Evolutionary conservation across 2,797 vertebrate genomes (phyloP).

Genomic region (Apogon hyalosoma): DNA sequence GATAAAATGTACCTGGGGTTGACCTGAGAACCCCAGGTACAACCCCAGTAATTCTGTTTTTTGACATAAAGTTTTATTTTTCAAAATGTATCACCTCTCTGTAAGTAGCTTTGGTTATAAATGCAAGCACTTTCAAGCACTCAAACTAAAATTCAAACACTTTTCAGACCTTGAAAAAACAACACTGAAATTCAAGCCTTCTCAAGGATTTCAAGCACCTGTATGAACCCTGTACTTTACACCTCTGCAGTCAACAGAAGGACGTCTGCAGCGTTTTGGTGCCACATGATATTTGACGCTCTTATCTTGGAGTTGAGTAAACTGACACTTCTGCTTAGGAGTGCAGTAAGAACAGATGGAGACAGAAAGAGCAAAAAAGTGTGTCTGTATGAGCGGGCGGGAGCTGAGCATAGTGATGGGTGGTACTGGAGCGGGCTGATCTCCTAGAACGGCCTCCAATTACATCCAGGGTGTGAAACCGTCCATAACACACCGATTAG

Average conservation of each 20-base stretch:
- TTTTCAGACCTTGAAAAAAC: too few species aligned
- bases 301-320: slow-evolving; percentile 21
- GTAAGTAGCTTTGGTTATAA: too few species aligned
- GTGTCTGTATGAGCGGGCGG: slow-evolving; percentile 2
- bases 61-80: too few species aligned
- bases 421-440: slow-evolving; percentile 30
- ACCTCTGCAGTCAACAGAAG: neutral
- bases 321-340: slow-evolving; percentile 26
- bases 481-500: slow-evolving; percentile 70
- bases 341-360: slow-evolving; percentile 39
- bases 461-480: slow-evolving; percentile 67
- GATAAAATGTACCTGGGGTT: too few species aligned
- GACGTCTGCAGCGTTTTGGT: slow-evolving; percentile 7
- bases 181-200: too few species aligned
- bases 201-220: too few species aligned
- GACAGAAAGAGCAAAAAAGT: slow-evolving; percentile 23
- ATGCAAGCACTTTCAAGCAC: too few species aligned
- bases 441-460: slow-evolving; percentile 61
- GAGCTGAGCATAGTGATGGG: slow-evolving; percentile 41
- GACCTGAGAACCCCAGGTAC: too few species aligned
- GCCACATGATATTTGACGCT: slow-evolving; percentile 18
- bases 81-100: too few species aligned
- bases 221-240: too few species aligned
- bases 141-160: too few species aligned
- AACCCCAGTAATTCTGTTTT: too few species aligned